These are phyloP conservation scores for Drymodes brunneopygia DNA, from an alignment of 2,113 vertebrate species.

Conservation along the genomic window DNA sequence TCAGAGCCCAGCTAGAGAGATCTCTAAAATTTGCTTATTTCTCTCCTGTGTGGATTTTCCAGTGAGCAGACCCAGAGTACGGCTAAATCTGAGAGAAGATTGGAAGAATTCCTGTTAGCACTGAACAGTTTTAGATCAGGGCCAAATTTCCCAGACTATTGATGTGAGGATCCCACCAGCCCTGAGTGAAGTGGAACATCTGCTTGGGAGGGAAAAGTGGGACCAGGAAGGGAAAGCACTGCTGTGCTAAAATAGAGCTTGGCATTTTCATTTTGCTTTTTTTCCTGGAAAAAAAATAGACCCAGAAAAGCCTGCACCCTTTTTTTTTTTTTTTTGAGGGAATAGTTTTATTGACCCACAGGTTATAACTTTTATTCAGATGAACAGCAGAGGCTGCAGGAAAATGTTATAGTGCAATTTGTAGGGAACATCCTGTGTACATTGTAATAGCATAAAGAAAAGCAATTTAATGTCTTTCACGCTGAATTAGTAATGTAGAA, in stretches of 20 bases:
- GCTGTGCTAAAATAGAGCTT: background rate
- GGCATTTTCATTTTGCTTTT: background rate
- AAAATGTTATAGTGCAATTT: background rate
- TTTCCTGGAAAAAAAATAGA: background rate
- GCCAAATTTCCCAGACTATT: background rate
- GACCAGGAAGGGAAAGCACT: background rate
- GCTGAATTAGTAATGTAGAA: background rate
- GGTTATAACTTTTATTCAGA: background rate
- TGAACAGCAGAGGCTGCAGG: background rate
- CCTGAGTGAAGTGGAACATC: fast-evolving
- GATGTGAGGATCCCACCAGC: background rate
- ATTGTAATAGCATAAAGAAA: background rate
- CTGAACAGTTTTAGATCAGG: background rate
- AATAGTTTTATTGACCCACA: background rate
- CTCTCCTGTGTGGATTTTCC: background rate
- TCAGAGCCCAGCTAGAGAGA: conserved; percentile 8
- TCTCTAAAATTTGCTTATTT: conserved; percentile 17
- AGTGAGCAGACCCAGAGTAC: background rate
- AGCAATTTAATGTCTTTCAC: background rate
- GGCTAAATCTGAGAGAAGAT: background rate
- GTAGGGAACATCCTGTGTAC: background rate
- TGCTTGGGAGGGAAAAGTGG: background rate
- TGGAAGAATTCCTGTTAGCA: background rate
- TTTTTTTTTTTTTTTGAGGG: background rate
- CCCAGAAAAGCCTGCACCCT: background rate